These are phyloP conservation scores for Phengaris alcon DNA, from an alignment of 2,888 invertebrate genomes.

Conservation along the genomic window DNA sequence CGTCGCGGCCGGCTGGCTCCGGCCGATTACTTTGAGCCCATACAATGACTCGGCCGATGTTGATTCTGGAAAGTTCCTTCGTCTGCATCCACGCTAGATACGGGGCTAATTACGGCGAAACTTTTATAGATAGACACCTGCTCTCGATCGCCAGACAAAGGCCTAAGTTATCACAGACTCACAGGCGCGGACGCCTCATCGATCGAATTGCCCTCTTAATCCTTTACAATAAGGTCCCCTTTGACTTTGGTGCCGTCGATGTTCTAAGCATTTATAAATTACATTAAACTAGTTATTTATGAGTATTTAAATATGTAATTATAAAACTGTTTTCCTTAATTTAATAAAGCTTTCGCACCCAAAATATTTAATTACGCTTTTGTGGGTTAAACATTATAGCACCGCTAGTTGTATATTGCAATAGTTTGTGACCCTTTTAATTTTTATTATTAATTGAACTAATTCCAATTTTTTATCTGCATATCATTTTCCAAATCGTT, in stretches of 20 bases:
- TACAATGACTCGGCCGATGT: conserved; percentile 75
- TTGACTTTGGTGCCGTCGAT: conserved; percentile 40
- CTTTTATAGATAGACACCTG: conserved; percentile 79
- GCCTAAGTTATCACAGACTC: conserved; percentile 73
- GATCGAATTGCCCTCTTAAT: conserved; percentile 55
- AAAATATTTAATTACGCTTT: not conserved
- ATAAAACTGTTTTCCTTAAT: not conserved
- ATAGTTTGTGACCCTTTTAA: no score
- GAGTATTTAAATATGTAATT: conserved; percentile 3
- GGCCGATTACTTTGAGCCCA: conserved; percentile 74
- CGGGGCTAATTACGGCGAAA: conserved; percentile 75
- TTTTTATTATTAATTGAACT: no score
- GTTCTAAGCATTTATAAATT: conserved; percentile 10
- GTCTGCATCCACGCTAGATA: conserved; percentile 72
- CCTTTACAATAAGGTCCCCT: conserved; percentile 45
- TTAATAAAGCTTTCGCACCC: not conserved
- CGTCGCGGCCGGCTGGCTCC: conserved; percentile 69
- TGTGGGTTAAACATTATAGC: no score
- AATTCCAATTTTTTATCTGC: no score
- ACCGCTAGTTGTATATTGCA: no score
- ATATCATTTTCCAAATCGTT: not conserved
- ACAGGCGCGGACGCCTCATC: conserved; percentile 55
- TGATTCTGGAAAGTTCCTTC: conserved; percentile 74
- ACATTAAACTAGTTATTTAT: conserved; percentile 8
- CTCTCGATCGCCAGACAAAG: conserved; percentile 74